Conservation (phyloP, 2,113 vertebrate species). For the Istiophorus platypterus region DNA sequence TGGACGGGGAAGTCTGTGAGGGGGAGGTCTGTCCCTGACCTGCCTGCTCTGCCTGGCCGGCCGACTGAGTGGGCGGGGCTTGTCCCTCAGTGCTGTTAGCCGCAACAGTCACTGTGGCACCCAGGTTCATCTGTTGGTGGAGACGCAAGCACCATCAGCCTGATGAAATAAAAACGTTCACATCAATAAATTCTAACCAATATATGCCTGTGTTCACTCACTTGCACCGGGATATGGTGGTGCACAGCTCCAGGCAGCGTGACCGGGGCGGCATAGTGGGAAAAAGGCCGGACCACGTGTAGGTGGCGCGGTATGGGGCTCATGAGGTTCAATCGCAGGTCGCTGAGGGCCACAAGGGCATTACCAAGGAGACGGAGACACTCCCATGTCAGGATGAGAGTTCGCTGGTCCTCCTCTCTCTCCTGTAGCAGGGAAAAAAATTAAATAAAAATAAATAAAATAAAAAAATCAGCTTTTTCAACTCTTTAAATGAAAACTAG, state of each 20-base stretch:
- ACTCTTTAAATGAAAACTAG: neutral
- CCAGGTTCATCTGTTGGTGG: slow-evolving; percentile 89
- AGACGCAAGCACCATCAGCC: neutral
- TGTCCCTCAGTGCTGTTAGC: slow-evolving; percentile 86
- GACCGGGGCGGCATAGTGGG: slow-evolving; percentile 90
- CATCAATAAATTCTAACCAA: neutral
- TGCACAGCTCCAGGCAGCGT: slow-evolving; percentile 87
- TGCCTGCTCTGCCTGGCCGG: slow-evolving; percentile 80
- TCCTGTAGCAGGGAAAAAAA: slow-evolving; percentile 77
- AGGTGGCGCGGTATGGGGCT: slow-evolving; percentile 89
- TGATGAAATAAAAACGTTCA: neutral
- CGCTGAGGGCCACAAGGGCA: slow-evolving; percentile 90
- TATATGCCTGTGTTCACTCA: slow-evolving; percentile 23
- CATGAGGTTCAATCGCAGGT: slow-evolving; percentile 91
- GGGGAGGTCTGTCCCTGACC: slow-evolving; percentile 83
- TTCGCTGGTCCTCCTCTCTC: slow-evolving; percentile 90
- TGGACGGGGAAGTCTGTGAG: slow-evolving; percentile 79
- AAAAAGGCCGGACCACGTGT: slow-evolving; percentile 91
- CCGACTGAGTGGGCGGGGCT: slow-evolving; percentile 69
- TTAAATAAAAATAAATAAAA: too few species aligned
- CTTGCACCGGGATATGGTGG: slow-evolving; percentile 90
- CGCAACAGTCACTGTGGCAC: slow-evolving; percentile 90
- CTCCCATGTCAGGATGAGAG: slow-evolving; percentile 89
- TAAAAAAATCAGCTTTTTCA: neutral
- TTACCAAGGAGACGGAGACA: slow-evolving; percentile 91